Conservation (phyloP, 2,888 invertebrate species). For the Hipparchia sbordonii region DNA sequence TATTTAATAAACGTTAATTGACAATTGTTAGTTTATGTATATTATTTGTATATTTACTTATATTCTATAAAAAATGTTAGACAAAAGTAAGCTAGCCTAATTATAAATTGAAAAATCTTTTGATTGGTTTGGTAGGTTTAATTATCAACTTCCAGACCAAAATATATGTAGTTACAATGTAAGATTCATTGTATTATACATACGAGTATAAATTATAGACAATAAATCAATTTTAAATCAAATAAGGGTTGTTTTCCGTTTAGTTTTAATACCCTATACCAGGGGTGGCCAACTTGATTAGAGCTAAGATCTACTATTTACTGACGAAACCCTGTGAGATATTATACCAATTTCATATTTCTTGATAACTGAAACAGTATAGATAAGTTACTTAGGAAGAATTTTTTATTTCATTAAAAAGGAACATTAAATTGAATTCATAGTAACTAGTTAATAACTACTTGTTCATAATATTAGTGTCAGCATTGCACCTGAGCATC, state of each 20-base stretch:
- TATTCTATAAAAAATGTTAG: not conserved
- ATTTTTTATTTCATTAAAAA: too few relatives aligned
- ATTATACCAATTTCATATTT: too few relatives aligned
- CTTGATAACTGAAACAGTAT: too few relatives aligned
- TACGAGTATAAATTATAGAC: slow-evolving; percentile 23
- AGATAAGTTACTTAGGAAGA: too few relatives aligned
- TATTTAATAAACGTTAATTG: not conserved
- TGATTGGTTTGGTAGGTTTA: not conserved
- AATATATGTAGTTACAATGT: not conserved
- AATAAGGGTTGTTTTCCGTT: not conserved
- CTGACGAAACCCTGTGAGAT: too few relatives aligned
- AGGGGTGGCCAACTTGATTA: too few relatives aligned
- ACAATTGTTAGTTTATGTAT: not conserved
- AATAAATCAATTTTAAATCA: slow-evolving; percentile 35
- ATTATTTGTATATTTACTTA: not conserved
- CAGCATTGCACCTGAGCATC: too few relatives aligned
- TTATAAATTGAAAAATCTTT: not conserved
- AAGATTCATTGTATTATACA: slow-evolving; percentile 23
- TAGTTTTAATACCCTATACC: too few relatives aligned
- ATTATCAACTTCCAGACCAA: slow-evolving; percentile 5
- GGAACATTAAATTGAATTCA: too few relatives aligned
- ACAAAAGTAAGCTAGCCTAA: slow-evolving; percentile 7
- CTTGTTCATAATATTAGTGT: too few relatives aligned
- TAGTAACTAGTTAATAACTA: too few relatives aligned
- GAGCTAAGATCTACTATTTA: too few relatives aligned